Evolutionary conservation across 2,797 vertebrate genomes (phyloP).

Genomic region (Staurois parvus): DNA sequence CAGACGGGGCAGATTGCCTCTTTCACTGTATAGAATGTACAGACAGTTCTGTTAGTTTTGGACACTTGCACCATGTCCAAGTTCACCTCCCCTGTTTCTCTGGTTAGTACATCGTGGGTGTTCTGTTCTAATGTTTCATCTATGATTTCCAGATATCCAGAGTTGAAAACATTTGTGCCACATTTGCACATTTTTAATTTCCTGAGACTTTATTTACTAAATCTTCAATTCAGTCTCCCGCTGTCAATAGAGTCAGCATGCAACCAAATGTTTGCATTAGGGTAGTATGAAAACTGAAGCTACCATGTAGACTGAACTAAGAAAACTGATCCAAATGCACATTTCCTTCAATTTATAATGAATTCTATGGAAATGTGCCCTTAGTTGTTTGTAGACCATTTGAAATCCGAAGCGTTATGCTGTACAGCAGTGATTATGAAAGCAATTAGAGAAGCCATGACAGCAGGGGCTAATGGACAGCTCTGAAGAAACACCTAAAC

Average conservation of each 20-base stretch:
- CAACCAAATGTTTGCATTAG: conserved; percentile 8
- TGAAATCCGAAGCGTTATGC: not conserved
- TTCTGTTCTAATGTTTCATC: conserved; percentile 24
- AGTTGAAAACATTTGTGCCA: conserved; percentile 43
- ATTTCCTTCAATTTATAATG: conserved; percentile 10
- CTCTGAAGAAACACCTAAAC: not conserved
- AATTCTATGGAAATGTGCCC: not conserved
- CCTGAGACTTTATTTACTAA: conserved; percentile 26
- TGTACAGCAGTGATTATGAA: not conserved
- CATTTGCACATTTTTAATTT: conserved; percentile 51
- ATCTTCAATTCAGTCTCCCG: conserved; percentile 3
- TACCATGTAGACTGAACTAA: not conserved
- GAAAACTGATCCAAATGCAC: conserved; percentile 2
- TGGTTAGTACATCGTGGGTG: conserved; percentile 40
- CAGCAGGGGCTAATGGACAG: not conserved
- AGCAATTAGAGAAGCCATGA: not conserved
- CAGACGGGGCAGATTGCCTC: not conserved
- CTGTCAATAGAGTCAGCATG: conserved; percentile 19
- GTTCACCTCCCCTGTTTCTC: not conserved
- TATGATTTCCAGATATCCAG: conserved; percentile 21
- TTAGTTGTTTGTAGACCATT: not conserved
- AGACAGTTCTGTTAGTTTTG: conserved; percentile 25
- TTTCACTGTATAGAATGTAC: not conserved
- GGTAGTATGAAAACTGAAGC: conserved; percentile 16
- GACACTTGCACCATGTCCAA: not conserved